Conservation (phyloP, 2,113 vertebrate species). For the Aspiorhynchus laticeps region DNA sequence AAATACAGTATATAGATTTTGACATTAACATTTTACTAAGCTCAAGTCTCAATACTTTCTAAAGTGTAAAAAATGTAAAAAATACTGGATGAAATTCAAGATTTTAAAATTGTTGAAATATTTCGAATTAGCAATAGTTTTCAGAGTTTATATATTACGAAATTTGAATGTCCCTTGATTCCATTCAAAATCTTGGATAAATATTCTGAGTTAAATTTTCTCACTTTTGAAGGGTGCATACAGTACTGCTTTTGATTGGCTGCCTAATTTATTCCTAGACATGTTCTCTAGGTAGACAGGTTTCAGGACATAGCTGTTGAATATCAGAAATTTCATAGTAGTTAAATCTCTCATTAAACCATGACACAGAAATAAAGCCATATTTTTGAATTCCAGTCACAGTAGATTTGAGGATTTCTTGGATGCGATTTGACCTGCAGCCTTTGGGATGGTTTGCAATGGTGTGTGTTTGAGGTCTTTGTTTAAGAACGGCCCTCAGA, state of each 20-base stretch:
- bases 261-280: background rate
- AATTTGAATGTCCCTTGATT: background rate
- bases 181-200: background rate
- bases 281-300: background rate
- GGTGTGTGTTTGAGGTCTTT: slow-evolving; percentile 32
- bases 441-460: background rate
- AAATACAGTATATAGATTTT: background rate
- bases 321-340: background rate
- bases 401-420: background rate
- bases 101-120: background rate
- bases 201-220: background rate
- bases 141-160: background rate
- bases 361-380: background rate
- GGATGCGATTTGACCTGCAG: slow-evolving; percentile 15
- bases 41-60: background rate
- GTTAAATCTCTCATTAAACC: background rate
- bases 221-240: background rate
- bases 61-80: background rate
- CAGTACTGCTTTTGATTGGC: background rate
- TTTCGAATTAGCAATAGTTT: background rate
- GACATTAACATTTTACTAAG: background rate
- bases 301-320: background rate
- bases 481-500: slow-evolving; percentile 38
- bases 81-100: background rate
- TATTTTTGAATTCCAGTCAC: background rate